Base-by-base conservation (phyloP, 1,140 invertebrate species). In the Drosophila oshimai region DNA sequence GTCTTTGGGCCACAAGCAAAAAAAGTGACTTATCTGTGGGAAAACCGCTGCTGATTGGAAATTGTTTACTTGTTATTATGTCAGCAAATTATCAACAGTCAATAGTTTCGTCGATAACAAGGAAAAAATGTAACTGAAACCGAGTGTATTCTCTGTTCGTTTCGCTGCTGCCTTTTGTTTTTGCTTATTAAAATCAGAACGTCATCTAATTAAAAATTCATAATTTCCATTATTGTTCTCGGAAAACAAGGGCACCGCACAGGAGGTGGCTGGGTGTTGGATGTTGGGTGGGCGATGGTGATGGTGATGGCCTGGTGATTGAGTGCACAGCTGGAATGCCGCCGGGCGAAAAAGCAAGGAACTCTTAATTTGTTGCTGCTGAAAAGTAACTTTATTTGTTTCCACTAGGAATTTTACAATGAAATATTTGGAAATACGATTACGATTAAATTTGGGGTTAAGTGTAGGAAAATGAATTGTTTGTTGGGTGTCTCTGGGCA, bases 171-270 rank as follows among this genome's bases (percentile, higher is more conserved):
- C 33, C 41, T 54, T 55, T 53, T n/a, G n/a, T 29, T 74, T 67
- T 46, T 69, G 41, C 53, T 34, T 41, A 39, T 54, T 60, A 51
- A 74, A 61, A 78, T 42, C 68, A 78, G 61, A 79, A 51, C 69
- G 61, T 84, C 81, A 80, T 80, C 80, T 84, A 86, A 84, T 84
- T 84, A 84, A 84, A 73, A 76, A 84, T 84, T 86, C 75, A 80
- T 67, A 60, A 75, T 80, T 75, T 75, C 55, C 78, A 79, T 84
- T 71, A 79, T 84, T 86, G 74, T 67, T 71, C 41, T 29, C 26
- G 62, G 70, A 84, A 67, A 78, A 76, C 79, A 84, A 74, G 74
- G 33, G 46, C 61, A 58, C 28, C 36, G 20, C 61, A 50, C 58
- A 51, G 18, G 22, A 47, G 58, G 54, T 50, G 26, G 5, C 3